Percentiles rank a stretch among this genome's conserved stretches.
These are phyloP conservation scores for Macroglossus sobrinus DNA, from an alignment of 2,113 vertebrate species.

Conservation along the genomic window DNA sequence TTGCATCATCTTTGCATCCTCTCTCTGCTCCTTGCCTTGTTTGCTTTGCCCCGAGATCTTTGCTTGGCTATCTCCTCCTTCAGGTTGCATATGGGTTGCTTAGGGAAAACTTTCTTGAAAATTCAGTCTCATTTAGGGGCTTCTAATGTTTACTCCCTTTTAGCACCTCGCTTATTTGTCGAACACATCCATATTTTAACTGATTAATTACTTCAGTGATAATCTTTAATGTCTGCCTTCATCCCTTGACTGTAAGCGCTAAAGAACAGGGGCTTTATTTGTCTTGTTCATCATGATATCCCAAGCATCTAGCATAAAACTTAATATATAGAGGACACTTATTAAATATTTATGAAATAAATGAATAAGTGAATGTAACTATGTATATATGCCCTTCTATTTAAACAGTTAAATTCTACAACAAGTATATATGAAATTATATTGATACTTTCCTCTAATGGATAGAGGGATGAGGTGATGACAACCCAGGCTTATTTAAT, in stretches of 20 bases:
- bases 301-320: not conserved
- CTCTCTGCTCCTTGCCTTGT: not conserved
- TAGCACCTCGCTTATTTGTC: not conserved
- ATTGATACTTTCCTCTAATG: not conserved
- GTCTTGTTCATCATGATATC: not conserved
- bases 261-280: not conserved
- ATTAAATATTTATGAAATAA: not conserved
- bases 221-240: not conserved
- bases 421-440: not conserved
- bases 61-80: not conserved
- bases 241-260: not conserved
- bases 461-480: not conserved
- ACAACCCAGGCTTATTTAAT: constrained; percentile 7
- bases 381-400: not conserved
- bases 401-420: not conserved
- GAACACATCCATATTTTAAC: not conserved
- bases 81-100: not conserved
- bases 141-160: not conserved
- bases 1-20: not conserved
- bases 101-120: not conserved
- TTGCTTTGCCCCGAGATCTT: not conserved
- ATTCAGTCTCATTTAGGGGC: not conserved
- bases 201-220: not conserved
- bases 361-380: not conserved
- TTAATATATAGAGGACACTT: not conserved